Base-by-base conservation (phyloP, 2,113 vertebrate species). In the Archocentrus centrarchus region DNA sequence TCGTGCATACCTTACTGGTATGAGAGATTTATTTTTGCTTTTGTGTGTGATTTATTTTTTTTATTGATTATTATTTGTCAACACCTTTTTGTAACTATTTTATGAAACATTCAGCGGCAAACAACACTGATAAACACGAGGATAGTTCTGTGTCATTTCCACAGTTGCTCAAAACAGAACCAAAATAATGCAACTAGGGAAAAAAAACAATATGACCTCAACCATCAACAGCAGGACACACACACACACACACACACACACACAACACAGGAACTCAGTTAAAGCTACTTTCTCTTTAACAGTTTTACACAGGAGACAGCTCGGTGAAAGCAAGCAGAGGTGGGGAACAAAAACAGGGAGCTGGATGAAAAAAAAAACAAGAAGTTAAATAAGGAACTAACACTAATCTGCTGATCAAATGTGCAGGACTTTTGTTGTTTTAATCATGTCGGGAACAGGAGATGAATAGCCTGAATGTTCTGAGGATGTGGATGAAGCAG, bases 341-440 rank as follows among this genome's bases (percentile, higher is more conserved):
- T 35, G 50, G 41, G 20, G 20, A 68, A 82, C 47, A 24, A 77
- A 14, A 80, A 80, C 13, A 75, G 3, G 13, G 22, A 68, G 47
- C 58, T 32, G 15, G 15, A 47, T 39, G 7, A 9, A 6, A 2
- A 32, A 75, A 64, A 53, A 83, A 83, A n/a, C 14, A 3, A 75
- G 70, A 87, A 89, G 83, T 60, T 15, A 62, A 77, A 86, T 39
- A 15, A 55, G 85, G 87, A 89, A 91, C 70, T 68, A 39, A 57
- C 87, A 81, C 50, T 30, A 13, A 84, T 81, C 81, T 57, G 81
- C 77, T 82, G 84, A 59, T n/a, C 44, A 6, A 76, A 60, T 2
- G 32, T 50, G 53, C n/a, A 13, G 8, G 22, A n/a, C n/a, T n/a
- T 3, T 17, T 37, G 35, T 24, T 30, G 4, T 64, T 66, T 60